Conservation (phyloP, 2,888 invertebrate species). For the Crossocerus cetratus region DNA sequence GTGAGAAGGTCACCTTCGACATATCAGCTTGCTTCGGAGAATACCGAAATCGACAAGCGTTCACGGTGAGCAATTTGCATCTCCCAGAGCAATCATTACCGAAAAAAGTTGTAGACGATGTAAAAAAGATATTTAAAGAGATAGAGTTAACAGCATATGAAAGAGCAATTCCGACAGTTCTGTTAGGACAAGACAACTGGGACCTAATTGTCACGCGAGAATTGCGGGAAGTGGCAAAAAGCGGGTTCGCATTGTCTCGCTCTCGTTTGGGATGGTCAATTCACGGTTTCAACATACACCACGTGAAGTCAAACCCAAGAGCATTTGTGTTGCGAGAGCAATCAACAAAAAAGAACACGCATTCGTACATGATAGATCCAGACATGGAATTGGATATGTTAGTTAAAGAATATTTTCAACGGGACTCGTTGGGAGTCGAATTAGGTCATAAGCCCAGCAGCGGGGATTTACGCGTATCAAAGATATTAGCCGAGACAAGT, state of each 20-base stretch:
- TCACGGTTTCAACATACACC: neutral
- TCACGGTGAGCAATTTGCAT: neutral
- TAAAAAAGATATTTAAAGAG: neutral
- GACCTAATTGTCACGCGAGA: neutral
- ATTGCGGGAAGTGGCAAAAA: neutral
- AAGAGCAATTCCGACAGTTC: neutral
- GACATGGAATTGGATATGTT: neutral
- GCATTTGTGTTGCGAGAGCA: no score
- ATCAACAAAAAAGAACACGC: neutral
- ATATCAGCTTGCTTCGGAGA: neutral
- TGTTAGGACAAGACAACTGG: conserved; percentile 30
- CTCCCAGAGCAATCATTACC: neutral
- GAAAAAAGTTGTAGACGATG: neutral
- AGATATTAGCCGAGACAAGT: conserved; percentile 14
- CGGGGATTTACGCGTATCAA: neutral
- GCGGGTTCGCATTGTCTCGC: neutral
- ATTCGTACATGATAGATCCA: neutral
- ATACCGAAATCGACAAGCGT: neutral
- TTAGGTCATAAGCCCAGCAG: neutral
- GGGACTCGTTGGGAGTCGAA: neutral
- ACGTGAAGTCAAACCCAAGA: no score
- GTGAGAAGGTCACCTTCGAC: neutral
- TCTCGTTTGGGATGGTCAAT: neutral
- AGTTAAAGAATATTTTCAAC: neutral
- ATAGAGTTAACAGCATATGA: neutral